Evolutionary conservation across 1,140 invertebrate species (phyloP).

Genomic region (Neodiprion virginianus): DNA sequence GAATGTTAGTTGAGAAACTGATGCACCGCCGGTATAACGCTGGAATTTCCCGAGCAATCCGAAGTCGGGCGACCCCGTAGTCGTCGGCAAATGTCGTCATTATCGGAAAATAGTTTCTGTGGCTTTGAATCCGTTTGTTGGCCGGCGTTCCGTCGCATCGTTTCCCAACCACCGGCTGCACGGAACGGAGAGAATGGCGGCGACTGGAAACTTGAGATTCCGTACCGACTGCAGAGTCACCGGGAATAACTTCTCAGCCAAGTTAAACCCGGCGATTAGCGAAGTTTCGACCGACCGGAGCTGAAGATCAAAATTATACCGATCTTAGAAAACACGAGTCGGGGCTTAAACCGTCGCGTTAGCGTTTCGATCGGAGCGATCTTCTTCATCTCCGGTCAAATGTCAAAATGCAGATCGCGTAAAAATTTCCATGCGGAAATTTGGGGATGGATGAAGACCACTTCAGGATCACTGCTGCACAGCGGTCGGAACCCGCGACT

Average conservation of each 20-base stretch:
- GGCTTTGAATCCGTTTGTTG: conserved; percentile 30
- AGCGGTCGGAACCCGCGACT: too few species aligned
- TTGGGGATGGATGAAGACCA: too few species aligned
- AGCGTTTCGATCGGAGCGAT: background rate
- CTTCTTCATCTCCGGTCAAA: too few species aligned
- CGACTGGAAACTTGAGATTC: conserved; percentile 2
- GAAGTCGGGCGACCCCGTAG: too few species aligned
- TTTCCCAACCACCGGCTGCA: background rate
- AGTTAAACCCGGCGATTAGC: background rate
- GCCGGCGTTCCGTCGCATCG: too few species aligned
- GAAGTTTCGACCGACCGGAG: background rate
- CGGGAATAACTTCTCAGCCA: background rate
- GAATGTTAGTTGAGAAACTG: background rate
- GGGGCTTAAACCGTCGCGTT: background rate
- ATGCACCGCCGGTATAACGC: background rate
- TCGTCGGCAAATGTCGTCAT: conserved; percentile 38
- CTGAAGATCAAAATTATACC: background rate
- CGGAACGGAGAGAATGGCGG: background rate
- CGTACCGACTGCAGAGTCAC: background rate
- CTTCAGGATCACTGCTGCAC: too few species aligned
- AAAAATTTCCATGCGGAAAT: too few species aligned
- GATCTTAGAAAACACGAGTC: background rate
- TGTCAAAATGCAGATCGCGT: too few species aligned
- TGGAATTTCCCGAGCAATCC: background rate
- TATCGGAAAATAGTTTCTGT: conserved; percentile 53